A percentile compares a stretch with the other conserved stretches of the same genome.
These are phyloP conservation scores for Hemibagrus wyckioides DNA, from an alignment of 2,113 vertebrate genomes.

Conservation along the genomic window DNA sequence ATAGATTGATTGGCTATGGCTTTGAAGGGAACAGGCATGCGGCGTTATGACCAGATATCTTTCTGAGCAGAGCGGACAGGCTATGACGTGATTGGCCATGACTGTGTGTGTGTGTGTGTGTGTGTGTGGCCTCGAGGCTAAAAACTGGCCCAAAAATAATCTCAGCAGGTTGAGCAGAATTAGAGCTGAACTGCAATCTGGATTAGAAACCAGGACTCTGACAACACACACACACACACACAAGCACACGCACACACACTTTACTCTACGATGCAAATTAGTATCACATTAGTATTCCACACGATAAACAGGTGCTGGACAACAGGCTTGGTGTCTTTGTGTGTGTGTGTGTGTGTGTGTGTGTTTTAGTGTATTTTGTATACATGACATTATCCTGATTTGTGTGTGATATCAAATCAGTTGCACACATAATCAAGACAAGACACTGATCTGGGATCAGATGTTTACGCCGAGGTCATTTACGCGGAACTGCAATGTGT, in stretches of 20 bases:
- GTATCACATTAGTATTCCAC: not conserved
- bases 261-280: not conserved
- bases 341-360: not conserved
- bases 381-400: not conserved
- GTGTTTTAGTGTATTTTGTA: not conserved
- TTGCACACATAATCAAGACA: not conserved
- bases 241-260: not conserved
- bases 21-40: constrained; percentile 3
- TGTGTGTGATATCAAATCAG: not conserved
- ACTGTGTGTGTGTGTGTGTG: constrained; percentile 16
- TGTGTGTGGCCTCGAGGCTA: constrained; percentile 16
- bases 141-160: constrained; percentile 57
- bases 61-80: constrained; percentile 19
- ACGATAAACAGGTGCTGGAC: not conserved
- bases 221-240: constrained; percentile 17
- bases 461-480: not conserved
- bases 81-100: constrained; percentile 7
- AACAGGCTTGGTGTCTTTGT: not conserved
- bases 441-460: not conserved
- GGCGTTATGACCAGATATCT: constrained; percentile 28
- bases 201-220: constrained; percentile 27
- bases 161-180: constrained; percentile 57
- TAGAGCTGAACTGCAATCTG: constrained; percentile 55
- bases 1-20: constrained; percentile 23
- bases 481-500: no score